A percentile compares a stretch with the other conserved stretches of the same genome.
These are phyloP conservation scores for Megaleporinus macrocephalus DNA, from an alignment of 2,113 vertebrate species.

Conservation along the genomic window DNA sequence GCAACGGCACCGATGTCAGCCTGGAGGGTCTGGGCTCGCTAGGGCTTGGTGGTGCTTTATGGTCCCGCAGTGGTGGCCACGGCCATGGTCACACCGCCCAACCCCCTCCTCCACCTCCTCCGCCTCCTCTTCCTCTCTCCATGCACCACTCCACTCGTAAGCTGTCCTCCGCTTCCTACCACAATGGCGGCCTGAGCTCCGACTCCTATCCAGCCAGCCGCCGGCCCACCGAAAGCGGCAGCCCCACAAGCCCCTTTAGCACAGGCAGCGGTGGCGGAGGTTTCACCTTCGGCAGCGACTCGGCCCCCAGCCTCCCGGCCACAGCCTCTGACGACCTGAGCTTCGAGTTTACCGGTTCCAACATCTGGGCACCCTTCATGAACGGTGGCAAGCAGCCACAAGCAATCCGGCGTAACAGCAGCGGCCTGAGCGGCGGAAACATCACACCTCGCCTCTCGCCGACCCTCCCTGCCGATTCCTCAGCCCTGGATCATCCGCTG, in stretches of 20 bases:
- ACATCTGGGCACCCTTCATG: slow-evolving; percentile 91
- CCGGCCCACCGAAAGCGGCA: slow-evolving; percentile 77
- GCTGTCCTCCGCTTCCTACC: slow-evolving; percentile 69
- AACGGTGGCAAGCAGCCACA: slow-evolving; percentile 67
- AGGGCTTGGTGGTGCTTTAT: slow-evolving; percentile 80
- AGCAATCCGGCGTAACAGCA: slow-evolving; percentile 78
- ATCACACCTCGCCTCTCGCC: slow-evolving; percentile 83
- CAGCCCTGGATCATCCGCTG: slow-evolving; percentile 83
- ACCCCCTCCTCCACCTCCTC: slow-evolving; percentile 65
- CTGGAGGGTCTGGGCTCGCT: slow-evolving; percentile 85
- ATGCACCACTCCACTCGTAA: slow-evolving; percentile 71
- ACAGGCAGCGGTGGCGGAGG: slow-evolving; percentile 73
- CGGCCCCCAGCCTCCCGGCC: slow-evolving; percentile 58
- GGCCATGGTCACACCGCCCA: slow-evolving; percentile 54
- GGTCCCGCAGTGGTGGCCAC: slow-evolving; percentile 83
- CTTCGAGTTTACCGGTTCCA: slow-evolving; percentile 85
- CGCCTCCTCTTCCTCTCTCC: slow-evolving; percentile 61
- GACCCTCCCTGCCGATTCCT: slow-evolving; percentile 74
- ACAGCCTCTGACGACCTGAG: slow-evolving; percentile 83
- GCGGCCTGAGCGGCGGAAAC: slow-evolving; percentile 76
- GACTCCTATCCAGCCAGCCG: slow-evolving; percentile 80
- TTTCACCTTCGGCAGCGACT: slow-evolving; percentile 81
- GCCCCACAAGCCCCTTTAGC: slow-evolving; percentile 85
- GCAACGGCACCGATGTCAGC: slow-evolving; percentile 95
- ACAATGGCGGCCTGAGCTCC: slow-evolving; percentile 69